Evolutionary conservation across 2,113 vertebrate genomes (phyloP).

Genomic region (Hippocampus mohnikei): DNA sequence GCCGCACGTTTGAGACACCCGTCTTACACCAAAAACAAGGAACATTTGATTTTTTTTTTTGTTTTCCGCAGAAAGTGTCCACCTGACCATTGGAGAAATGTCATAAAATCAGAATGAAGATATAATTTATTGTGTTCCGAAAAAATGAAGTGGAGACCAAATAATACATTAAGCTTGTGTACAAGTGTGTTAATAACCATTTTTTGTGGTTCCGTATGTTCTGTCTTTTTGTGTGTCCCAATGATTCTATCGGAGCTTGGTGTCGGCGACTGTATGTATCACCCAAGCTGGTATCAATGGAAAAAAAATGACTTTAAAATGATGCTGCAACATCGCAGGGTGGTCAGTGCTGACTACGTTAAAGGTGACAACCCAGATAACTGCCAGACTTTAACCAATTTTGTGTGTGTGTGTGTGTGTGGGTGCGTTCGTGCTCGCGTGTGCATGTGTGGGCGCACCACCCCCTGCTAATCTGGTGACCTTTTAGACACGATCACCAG

Average conservation of each 20-base stretch:
- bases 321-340: conserved; percentile 22
- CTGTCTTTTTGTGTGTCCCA: neutral
- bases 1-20: no score
- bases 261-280: conserved; percentile 9
- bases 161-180: neutral
- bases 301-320: conserved; percentile 45
- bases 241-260: neutral
- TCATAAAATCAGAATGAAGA: neutral
- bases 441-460: neutral
- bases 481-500: conserved; percentile 29
- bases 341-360: conserved; percentile 32
- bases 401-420: neutral
- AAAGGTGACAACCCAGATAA: conserved; percentile 46
- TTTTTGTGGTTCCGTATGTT: no score
- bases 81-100: no score
- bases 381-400: conserved; percentile 10
- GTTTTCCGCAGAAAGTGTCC: no score
- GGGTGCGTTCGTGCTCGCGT: neutral
- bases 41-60: no score
- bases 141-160: neutral
- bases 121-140: neutral
- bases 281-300: conserved; percentile 30
- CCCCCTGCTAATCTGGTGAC: conserved; percentile 17
- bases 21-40: no score
- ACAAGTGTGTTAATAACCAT: no score